Evolutionary conservation across 1,140 invertebrate genomes (phyloP).

Genomic region (Marisa cornuarietis): DNA sequence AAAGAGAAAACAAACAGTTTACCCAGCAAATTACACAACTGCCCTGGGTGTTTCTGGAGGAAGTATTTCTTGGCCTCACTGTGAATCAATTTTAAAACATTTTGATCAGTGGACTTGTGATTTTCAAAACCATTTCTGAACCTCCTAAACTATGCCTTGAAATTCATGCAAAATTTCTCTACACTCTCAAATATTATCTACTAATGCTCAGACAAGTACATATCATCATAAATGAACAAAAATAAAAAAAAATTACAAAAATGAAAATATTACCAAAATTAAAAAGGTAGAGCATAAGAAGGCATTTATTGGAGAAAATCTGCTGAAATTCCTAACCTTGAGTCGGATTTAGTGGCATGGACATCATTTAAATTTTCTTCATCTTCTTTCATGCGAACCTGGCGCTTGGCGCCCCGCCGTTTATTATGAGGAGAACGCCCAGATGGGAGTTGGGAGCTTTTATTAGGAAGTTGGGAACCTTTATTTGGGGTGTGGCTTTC

Average conservation of each 20-base stretch:
- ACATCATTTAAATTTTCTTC: slow-evolving; percentile 29
- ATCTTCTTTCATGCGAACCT: slow-evolving; percentile 43
- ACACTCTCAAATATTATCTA: too few relatives aligned
- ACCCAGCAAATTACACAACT: slow-evolving; percentile 69
- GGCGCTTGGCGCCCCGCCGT: slow-evolving; percentile 32
- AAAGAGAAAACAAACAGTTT: slow-evolving; percentile 66
- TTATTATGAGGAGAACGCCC: slow-evolving; percentile 35
- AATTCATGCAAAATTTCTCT: too few relatives aligned
- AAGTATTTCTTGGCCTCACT: slow-evolving; percentile 50
- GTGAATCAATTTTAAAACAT: not conserved
- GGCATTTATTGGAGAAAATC: not conserved
- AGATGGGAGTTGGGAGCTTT: slow-evolving; percentile 8
- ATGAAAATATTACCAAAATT: not conserved
- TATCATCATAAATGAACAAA: not conserved
- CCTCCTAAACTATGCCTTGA: too few relatives aligned
- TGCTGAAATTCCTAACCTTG: slow-evolving; percentile 1
- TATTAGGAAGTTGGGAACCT: slow-evolving; percentile 34
- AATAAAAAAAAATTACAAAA: not conserved
- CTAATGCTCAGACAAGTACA: too few relatives aligned
- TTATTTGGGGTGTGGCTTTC: slow-evolving; percentile 51
- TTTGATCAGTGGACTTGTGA: not conserved
- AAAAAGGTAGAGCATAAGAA: not conserved
- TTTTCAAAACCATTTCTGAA: too few relatives aligned
- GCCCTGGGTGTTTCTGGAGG: slow-evolving; percentile 60
- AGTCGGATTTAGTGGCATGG: slow-evolving; percentile 21